Percentiles rank a stretch among this genome's conserved stretches.
Evolutionary conservation across 2,888 invertebrate genomes (phyloP).

Genomic region (Macaria notata): DNA sequence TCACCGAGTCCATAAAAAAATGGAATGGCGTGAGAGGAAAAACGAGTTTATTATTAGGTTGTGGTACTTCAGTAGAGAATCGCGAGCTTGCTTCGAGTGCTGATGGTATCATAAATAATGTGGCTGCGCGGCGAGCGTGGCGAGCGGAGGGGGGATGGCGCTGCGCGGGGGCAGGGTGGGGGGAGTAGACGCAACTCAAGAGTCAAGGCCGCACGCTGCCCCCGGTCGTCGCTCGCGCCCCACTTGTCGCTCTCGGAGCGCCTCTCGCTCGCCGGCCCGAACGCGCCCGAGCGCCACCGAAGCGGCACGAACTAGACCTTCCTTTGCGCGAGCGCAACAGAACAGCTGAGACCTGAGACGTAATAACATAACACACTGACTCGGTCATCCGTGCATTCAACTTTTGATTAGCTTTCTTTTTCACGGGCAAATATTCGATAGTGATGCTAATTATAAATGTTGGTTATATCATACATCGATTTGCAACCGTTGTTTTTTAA

Average conservation of each 20-base stretch:
- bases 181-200: constrained; percentile 67
- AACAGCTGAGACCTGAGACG: constrained; percentile 81
- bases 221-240: constrained; percentile 89
- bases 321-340: constrained; percentile 75
- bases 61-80: constrained; percentile 61
- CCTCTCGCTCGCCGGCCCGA: constrained; percentile 67
- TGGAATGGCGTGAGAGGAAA: constrained; percentile 78
- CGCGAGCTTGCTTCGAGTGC: constrained; percentile 74
- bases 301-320: constrained; percentile 78
- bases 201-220: constrained; percentile 90
- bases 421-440: constrained; percentile 65
- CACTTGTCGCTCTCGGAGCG: constrained; percentile 67
- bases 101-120: constrained; percentile 82
- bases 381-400: constrained; percentile 83
- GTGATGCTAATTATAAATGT: constrained; percentile 38
- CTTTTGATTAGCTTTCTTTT: constrained; percentile 81
- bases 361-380: constrained; percentile 82
- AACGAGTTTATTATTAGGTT: constrained; percentile 78
- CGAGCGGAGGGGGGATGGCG: constrained; percentile 44
- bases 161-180: constrained; percentile 40
- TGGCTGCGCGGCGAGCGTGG: constrained; percentile 70
- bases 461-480: constrained; percentile 8
- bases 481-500: constrained; percentile 8
- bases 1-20: constrained; percentile 51
- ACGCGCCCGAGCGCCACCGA: constrained; percentile 58